Base-by-base conservation (phyloP, 1,140 invertebrate species). In the Pseudachorutes palmiensis region DNA sequence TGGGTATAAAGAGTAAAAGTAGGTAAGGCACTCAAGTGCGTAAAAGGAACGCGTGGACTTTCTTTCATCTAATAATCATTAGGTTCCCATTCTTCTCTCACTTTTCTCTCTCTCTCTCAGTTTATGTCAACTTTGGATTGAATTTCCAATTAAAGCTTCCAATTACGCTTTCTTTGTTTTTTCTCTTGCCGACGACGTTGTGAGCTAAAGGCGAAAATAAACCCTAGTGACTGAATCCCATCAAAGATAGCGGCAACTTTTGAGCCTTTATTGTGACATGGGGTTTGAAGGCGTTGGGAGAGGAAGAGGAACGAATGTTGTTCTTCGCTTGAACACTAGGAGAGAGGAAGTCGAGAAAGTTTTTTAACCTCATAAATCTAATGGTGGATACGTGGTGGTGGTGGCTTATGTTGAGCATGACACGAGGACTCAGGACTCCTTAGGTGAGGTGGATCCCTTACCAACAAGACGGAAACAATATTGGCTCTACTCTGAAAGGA, bases 341-440 rank as follows among this genome's bases (percentile, higher is more conserved):
- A 55, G 24, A 24, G 12, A 19, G 51, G 24, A 55, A 55, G 51
- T 55, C 19, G 36, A 22, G 24, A 22, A 55, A 55, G 24, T 5
- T 55, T 55, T 14, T 55, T 55, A 55, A 55, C 51, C 51, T 55
- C 51, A 55, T 55, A 55, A 55, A 55, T 55, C 51, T 55, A 55
- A 55, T 55, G 24, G 51, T 41, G 36, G 5, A 41, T 19, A n/a
- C n/a, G n/a, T n/a, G n/a, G n/a, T n/a, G n/a, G n/a, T n/a, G n/a
- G 36, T 41, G 36, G 12, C 3, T 55, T 55, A 55, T 55, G 51
- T 55, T 19, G 51, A 55, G 51, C 51, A 55, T 55, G 51, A 55
- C 51, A 55, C 9, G 3, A 45, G 36, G 19, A 19, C 36, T 45
- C 36, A 12, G 12, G 12, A 22, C 51, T 55, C 9, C 51, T 55